Base-by-base conservation (phyloP, 30 jellyfish, hydroid and myxozoan genomes). In the Phacellophora camtschatica region DNA sequence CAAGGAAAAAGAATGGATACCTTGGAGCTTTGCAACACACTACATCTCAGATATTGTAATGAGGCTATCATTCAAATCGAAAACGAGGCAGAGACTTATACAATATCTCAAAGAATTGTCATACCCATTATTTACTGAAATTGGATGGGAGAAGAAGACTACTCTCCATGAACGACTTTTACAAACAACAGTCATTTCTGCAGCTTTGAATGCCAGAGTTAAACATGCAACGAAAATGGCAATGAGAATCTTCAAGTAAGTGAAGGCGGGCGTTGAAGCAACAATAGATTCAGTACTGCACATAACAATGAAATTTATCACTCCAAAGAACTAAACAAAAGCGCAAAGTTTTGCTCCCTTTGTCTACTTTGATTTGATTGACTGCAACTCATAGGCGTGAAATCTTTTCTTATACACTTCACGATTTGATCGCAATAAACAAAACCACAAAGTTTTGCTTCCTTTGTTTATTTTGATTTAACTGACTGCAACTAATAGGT, bases 21-120 rank as follows among this genome's bases (percentile, higher is more conserved):
- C 91, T 46, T 80, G 91, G 91, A 77, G 66, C 50, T 80, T 64
- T 51, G 91, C 81, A 20, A 80, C 65, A 63, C 84, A 46, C n/a
- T 65, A 36, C 36, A 11, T 80, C 6, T 64, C 91, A 1, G 81
- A 41, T 16, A 64, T 80, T 77, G 66, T 80, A 51, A 50, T 66
- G 77, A 64, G 74, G 54, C 91, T 80, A 35, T 84, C 91, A 22
- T 16, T 32, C 51, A 59, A 57, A 33, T 65, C 91, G 0, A 28
- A 71, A 49, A 32, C 72, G 77, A 80, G 91, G 36, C 49, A 9
- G 57, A 31, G 46, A 48, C 33, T 80, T 10, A 27, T 65, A 61
- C 12, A 25, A 29, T 80, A 80, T 58, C 32, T 62, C 57, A 42
- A 53, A 43, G 51, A 28, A 7, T 37, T 80, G 19, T 41, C 91